Evolutionary conservation across 2,888 invertebrate genomes (phyloP).

Genomic region (Endotricha flammealis): DNA sequence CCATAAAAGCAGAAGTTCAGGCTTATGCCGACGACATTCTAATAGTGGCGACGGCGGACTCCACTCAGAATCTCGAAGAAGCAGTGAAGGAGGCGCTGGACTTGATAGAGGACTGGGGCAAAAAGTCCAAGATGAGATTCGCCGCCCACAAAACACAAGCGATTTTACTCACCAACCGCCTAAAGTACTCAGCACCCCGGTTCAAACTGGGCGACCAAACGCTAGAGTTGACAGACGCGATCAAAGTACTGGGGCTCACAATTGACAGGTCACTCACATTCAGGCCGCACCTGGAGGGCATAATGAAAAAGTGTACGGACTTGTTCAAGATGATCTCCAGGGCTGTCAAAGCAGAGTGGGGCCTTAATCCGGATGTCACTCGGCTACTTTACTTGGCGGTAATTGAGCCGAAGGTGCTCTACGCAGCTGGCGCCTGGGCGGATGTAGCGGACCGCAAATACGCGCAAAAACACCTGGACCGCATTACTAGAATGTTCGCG

Average conservation of each 20-base stretch:
- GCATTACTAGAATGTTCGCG: not conserved
- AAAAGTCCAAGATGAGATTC: not conserved
- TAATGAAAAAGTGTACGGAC: too few relatives aligned
- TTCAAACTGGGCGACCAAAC: too few relatives aligned
- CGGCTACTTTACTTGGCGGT: not conserved
- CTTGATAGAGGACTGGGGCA: conserved; percentile 1
- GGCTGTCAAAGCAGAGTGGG: too few relatives aligned
- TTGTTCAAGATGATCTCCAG: too few relatives aligned
- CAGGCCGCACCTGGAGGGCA: conserved; percentile 1
- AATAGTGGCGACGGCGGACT: not conserved
- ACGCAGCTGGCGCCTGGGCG: conserved; percentile 2
- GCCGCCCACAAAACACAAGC: not conserved
- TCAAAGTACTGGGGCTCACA: conserved; percentile 1
- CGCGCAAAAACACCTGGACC: not conserved
- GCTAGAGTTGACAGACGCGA: not conserved
- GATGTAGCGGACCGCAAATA: not conserved
- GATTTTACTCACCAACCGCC: too few relatives aligned
- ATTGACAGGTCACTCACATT: too few relatives aligned
- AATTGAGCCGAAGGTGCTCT: not conserved
- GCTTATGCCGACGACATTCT: not conserved
- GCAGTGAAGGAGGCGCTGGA: not conserved
- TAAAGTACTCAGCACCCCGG: not conserved
- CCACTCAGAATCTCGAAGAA: not conserved
- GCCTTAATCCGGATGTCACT: not conserved
- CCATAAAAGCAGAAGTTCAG: not conserved